These are phyloP conservation scores for Plebejus melissa DNA, from an alignment of 2,888 invertebrate species.

Conservation along the genomic window DNA sequence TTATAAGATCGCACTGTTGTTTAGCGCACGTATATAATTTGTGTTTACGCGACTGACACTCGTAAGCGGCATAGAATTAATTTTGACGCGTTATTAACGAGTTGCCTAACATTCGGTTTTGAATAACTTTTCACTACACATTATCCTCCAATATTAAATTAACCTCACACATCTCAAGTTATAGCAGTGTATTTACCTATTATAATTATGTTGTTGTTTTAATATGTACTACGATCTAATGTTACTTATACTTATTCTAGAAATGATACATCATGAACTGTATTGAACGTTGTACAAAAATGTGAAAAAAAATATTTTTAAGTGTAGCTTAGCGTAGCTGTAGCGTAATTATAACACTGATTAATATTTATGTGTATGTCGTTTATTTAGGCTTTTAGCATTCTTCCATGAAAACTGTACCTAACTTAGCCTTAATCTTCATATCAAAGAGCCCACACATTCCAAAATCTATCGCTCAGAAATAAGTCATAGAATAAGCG, in stretches of 20 bases:
- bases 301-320: no score
- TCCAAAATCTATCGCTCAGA: conserved; percentile 43
- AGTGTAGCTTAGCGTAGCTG: no score
- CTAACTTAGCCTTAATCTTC: neutral
- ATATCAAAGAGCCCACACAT: conserved; percentile 31
- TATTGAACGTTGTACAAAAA: no score
- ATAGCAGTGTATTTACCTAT: neutral
- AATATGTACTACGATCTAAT: neutral
- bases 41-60: conserved; percentile 42
- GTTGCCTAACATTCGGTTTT: conserved; percentile 54
- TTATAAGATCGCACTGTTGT: conserved; percentile 37
- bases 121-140: conserved; percentile 61
- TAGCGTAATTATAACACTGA: no score
- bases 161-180: conserved; percentile 39
- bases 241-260: neutral
- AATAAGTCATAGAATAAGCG: conserved; percentile 74
- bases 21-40: conserved; percentile 40
- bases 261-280: no score
- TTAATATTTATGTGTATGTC: no score
- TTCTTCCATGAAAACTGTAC: neutral
- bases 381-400: neutral
- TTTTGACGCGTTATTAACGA: conserved; percentile 62
- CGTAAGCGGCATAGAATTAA: conserved; percentile 58
- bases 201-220: neutral
- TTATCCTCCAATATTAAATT: conserved; percentile 42